Conservation (phyloP, 2,797 vertebrate species). For the Hippopotamyrus pictus region DNA sequence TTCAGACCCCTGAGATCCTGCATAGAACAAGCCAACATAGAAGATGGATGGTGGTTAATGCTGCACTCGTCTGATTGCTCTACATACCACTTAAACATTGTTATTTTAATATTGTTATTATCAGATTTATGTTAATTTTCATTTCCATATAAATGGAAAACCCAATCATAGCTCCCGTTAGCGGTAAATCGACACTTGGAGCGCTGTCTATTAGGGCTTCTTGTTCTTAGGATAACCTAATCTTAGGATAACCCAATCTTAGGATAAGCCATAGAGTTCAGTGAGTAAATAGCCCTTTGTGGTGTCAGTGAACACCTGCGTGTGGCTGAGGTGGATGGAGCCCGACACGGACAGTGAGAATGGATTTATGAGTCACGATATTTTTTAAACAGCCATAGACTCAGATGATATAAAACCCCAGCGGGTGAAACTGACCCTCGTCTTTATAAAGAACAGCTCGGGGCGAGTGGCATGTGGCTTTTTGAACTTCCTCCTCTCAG, state of each 20-base stretch:
- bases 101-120: neutral
- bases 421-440: constrained; percentile 16
- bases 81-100: neutral
- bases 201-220: neutral
- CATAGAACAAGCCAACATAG: neutral
- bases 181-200: neutral
- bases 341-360: neutral
- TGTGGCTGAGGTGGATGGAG: neutral
- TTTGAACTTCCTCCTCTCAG: neutral
- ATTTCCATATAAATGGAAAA: neutral
- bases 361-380: neutral
- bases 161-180: neutral
- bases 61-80: neutral
- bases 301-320: neutral
- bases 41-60: neutral
- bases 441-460: constrained; percentile 22
- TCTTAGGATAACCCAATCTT: neutral
- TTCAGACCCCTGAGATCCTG: neutral
- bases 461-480: neutral
- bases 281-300: neutral
- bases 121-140: neutral
- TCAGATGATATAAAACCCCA: constrained; percentile 29
- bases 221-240: neutral
- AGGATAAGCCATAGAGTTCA: neutral
- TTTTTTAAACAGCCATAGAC: neutral